Evolutionary conservation across 2,888 invertebrate species (phyloP), one percentile per base, ranked within the genome.

Genomic region (Melieria picta): DNA sequence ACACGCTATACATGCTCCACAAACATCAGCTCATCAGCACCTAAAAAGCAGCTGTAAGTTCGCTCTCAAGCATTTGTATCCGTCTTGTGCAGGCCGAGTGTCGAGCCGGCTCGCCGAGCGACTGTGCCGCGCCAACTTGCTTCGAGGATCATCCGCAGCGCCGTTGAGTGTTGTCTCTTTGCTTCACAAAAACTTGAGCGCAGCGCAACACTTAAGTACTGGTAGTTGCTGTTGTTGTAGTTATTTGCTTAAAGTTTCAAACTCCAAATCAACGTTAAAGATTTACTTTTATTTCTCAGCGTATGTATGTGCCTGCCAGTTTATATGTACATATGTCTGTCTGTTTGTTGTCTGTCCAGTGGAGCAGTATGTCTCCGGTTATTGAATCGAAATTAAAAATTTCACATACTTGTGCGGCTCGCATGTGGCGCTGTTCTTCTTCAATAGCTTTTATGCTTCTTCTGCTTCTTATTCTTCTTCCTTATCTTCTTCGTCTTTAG

Each of bases 81-180:
- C 52, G 52, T 52, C 13, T 52, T 11, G n/a, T 52, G 52, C 13
- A 50, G 7, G 7, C 9, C 2, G 13, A n/a, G 5, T 52, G 52
- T 13, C 52, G 5, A n/a, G 11, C n/a, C 10, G 13, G 9, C 52
- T 11, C 55, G n/a, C 55, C 50, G 52, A 52, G 13, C 16, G 16
- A 16, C 13, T 13, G n/a, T 63, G 47, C 30, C 42, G 16, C 55
- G n/a, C 55, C 50, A 57, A 50, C 46, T 72, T 75, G 74, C 76
- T 79, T 80, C 75, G 81, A 82, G 82, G 81, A 82, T 82, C 79
- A 75, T 80, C 76, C 76, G 79, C 75, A 43, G 48, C 45, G 56
- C 0, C 13, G 75, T 74, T 67, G 74, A 81, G 82, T 82, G 82
- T 78, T 82, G 80, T 81, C 79, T 57, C 64, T 56, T 64, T 76